Evolutionary conservation across 2,797 vertebrate genomes (phyloP).

Genomic region (Typhlichthys eigenmanni): DNA sequence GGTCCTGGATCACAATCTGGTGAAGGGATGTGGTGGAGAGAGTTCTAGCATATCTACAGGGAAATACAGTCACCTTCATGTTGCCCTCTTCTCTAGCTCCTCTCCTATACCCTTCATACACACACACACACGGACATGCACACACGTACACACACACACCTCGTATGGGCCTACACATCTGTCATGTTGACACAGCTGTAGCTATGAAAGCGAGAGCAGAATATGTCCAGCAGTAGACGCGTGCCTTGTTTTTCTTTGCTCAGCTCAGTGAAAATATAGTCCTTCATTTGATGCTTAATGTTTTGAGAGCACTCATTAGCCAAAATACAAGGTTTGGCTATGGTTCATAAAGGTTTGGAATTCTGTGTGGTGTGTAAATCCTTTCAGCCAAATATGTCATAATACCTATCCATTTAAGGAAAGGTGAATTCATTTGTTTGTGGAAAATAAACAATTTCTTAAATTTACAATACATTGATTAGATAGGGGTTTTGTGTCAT

Average conservation of each 20-base stretch:
- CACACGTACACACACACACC: conserved; percentile 39
- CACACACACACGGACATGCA: conserved; percentile 33
- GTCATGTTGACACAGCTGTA: conserved; percentile 83
- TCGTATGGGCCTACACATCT: conserved; percentile 64
- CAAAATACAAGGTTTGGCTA: conserved; percentile 51
- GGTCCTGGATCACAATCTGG: neutral
- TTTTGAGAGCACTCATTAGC: conserved; percentile 63
- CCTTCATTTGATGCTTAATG: conserved; percentile 66
- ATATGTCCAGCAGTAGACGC: conserved; percentile 58
- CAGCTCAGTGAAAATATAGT: conserved; percentile 64
- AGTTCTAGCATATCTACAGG: conserved; percentile 35
- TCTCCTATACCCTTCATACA: conserved; percentile 14
- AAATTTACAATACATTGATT: no score
- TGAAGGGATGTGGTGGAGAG: conserved; percentile 2
- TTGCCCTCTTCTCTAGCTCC: conserved; percentile 21
- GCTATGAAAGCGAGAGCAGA: conserved; percentile 75
- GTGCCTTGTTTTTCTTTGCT: conserved; percentile 69
- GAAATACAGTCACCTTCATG: conserved; percentile 39
- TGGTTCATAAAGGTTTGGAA: conserved; percentile 63
- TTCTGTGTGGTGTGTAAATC: conserved; percentile 55
- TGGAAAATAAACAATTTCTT: no score
- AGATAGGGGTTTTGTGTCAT: no score
- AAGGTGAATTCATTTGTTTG: no score
- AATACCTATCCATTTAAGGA: conserved; percentile 48
- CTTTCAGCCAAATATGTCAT: conserved; percentile 52